Conservation (phyloP, 2,797 vertebrate species). For the Benthosema pterotum region DNA sequence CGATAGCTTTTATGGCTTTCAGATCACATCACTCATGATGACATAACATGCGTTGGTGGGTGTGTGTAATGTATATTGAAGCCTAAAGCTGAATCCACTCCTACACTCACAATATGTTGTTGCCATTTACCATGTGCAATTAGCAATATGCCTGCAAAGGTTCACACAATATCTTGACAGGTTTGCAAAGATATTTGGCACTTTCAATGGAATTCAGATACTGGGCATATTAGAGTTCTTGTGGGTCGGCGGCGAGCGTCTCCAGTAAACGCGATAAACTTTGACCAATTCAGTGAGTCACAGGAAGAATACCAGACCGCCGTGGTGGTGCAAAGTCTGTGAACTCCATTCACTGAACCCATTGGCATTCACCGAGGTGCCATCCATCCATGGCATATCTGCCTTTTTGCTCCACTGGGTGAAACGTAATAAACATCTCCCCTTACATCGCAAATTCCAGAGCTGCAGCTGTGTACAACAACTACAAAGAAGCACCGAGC, state of each 20-base stretch:
- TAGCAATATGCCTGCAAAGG: too few relatives aligned
- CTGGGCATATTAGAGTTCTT: too few relatives aligned
- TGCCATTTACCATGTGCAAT: too few relatives aligned
- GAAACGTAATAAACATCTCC: constrained; percentile 59
- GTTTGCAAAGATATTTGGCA: too few relatives aligned
- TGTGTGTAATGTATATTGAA: not conserved
- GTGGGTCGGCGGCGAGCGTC: too few relatives aligned
- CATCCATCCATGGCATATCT: constrained; percentile 23
- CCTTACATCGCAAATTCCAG: constrained; percentile 66
- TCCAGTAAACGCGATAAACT: too few relatives aligned
- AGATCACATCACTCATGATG: not conserved
- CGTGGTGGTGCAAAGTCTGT: not conserved
- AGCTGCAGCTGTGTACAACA: constrained; percentile 62
- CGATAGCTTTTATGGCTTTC: not conserved
- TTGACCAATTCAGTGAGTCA: not conserved
- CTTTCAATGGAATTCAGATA: too few relatives aligned
- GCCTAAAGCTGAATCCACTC: too few relatives aligned
- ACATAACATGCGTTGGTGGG: not conserved
- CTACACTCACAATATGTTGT: too few relatives aligned
- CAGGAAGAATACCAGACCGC: constrained; percentile 3
- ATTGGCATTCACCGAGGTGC: constrained; percentile 25
- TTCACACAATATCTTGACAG: too few relatives aligned
- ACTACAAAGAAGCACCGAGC: constrained; percentile 45
- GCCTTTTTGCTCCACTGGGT: constrained; percentile 34
- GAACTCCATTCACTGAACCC: constrained; percentile 2